Evolutionary conservation across 2,113 vertebrate species (phyloP).

Genomic region (Limnothrissa miodon): DNA sequence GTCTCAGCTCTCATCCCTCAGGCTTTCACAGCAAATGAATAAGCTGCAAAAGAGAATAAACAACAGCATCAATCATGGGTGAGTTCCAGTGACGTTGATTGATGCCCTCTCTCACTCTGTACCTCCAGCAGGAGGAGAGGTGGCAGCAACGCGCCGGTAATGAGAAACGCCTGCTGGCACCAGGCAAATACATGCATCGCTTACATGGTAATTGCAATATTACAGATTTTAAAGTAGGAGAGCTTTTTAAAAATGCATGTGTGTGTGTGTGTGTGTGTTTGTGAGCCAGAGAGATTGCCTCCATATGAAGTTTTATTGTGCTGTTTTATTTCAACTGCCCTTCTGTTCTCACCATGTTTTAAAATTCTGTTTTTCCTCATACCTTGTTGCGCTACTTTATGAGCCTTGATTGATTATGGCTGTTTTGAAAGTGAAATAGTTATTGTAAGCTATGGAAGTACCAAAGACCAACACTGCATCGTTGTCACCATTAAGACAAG

Average conservation of each 20-base stretch:
- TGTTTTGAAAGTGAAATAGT: no score
- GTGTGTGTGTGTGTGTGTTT: constrained; percentile 46
- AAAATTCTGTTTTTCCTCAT: not conserved
- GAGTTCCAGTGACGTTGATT: constrained; percentile 59
- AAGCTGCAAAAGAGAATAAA: constrained; percentile 71
- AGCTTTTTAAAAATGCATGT: constrained; percentile 50
- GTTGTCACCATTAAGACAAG: no score
- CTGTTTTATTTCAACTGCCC: not conserved
- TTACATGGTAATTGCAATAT: constrained; percentile 43
- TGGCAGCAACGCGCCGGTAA: constrained; percentile 49
- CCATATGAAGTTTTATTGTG: not conserved
- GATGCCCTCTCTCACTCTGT: constrained; percentile 51
- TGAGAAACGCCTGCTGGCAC: constrained; percentile 54
- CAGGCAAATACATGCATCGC: constrained; percentile 43
- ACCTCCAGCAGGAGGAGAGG: constrained; percentile 55
- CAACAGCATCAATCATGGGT: constrained; percentile 68
- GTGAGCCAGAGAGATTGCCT: not conserved
- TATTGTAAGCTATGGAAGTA: no score
- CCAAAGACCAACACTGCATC: no score
- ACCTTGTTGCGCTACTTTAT: not conserved
- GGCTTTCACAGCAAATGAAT: constrained; percentile 69
- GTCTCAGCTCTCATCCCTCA: constrained; percentile 56
- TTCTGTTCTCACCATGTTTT: not conserved
- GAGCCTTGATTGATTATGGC: not conserved
- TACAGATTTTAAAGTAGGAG: constrained; percentile 24